phyloP scores from a whole-genome alignment of 2,113 vertebrate species.

The Microcebus lehilahytsara region DNA sequence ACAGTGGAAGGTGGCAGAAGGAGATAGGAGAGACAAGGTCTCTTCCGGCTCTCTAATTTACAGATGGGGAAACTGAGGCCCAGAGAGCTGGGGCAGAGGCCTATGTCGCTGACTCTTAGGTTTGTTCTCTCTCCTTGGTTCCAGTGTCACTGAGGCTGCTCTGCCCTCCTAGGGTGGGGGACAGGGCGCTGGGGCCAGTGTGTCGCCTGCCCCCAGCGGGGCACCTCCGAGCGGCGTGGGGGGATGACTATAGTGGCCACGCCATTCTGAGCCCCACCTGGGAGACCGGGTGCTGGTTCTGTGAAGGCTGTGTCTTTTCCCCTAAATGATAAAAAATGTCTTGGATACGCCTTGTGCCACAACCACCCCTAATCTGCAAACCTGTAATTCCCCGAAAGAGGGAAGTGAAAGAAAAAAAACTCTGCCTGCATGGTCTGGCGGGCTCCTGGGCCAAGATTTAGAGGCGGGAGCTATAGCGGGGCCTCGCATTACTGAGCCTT shows the following conservation, averaged over 20 bases:
- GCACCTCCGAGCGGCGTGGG: accelerated
- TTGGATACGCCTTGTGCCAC: background rate
- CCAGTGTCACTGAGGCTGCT: background rate
- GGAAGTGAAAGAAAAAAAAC: background rate
- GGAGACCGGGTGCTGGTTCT: background rate
- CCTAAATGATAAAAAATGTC: background rate
- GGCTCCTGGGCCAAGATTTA: constrained; percentile 66
- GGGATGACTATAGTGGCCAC: accelerated
- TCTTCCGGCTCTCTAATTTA: background rate
- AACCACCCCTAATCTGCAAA: background rate
- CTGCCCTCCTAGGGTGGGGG: too few species aligned
- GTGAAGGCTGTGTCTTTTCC: background rate
- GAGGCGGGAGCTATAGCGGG: constrained; percentile 27
- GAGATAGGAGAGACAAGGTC: background rate
- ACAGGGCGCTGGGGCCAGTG: background rate
- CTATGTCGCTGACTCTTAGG: background rate
- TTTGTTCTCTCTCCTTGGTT: background rate
- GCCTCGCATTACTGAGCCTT: constrained; percentile 76
- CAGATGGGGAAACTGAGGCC: background rate
- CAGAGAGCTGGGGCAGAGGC: background rate
- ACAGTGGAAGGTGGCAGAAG: background rate
- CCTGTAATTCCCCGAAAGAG: background rate
- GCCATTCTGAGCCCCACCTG: background rate
- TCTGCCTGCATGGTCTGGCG: background rate
- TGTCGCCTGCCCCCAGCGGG: background rate